These are phyloP conservation scores for Miniopterus natalensis DNA, from an alignment of 2,113 vertebrate species.

Conservation along the genomic window DNA sequence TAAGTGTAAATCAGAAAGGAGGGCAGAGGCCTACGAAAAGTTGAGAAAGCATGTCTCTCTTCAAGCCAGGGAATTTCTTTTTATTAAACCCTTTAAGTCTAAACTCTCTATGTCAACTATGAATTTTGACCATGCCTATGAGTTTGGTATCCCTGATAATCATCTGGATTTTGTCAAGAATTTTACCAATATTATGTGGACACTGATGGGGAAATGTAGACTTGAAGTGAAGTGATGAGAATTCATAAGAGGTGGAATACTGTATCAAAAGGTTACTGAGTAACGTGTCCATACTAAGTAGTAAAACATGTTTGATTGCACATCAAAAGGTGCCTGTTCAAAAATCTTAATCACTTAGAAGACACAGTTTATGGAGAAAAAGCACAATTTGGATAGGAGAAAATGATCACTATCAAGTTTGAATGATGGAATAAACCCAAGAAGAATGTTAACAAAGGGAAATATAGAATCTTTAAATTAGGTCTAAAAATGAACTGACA, in stretches of 20 bases:
- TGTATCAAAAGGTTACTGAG: not conserved
- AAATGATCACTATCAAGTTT: not conserved
- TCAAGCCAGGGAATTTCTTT: not conserved
- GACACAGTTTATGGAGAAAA: not conserved
- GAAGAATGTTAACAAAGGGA: not conserved
- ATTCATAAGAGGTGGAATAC: not conserved
- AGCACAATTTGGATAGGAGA: not conserved
- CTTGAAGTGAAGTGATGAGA: not conserved
- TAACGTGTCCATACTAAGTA: not conserved
- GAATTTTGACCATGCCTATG: not conserved
- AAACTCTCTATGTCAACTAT: not conserved
- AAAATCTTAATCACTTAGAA: not conserved
- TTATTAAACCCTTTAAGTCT: not conserved
- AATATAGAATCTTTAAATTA: not conserved
- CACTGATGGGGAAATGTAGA: not conserved
- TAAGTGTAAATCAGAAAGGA: not conserved
- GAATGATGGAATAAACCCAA: not conserved
- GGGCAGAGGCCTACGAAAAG: not conserved
- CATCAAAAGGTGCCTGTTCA: not conserved
- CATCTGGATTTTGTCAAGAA: not conserved
- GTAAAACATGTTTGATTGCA: not conserved
- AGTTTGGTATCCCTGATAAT: not conserved
- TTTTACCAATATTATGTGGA: not conserved
- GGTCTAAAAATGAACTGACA: conserved; percentile 22
- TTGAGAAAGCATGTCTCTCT: not conserved